Conservation (phyloP, 2,113 vertebrate species). For the Phalacrocorax pelagicus region DNA sequence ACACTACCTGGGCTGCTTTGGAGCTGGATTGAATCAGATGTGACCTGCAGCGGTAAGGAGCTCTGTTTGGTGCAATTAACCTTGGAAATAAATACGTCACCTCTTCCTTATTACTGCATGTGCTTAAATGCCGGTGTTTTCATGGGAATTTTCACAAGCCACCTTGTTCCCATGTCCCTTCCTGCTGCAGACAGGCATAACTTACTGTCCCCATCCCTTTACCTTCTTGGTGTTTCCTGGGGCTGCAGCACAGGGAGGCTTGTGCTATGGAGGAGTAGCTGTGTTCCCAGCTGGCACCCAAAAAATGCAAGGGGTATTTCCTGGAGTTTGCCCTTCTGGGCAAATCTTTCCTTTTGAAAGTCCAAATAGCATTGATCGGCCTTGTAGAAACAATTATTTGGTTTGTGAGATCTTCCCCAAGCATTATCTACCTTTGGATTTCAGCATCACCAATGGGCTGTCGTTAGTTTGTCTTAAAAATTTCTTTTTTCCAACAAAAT, state of each 20-base stretch:
- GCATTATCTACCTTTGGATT: not conserved
- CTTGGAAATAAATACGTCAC: not conserved
- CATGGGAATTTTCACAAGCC: not conserved
- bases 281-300: not conserved
- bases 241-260: not conserved
- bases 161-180: not conserved
- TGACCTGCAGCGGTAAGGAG: not conserved
- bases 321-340: not conserved
- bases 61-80: not conserved
- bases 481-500: not conserved
- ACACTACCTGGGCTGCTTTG: not conserved
- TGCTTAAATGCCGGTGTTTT: not conserved
- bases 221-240: rapidly evolving
- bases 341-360: not conserved
- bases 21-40: not conserved
- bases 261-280: not conserved
- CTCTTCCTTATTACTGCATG: not conserved
- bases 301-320: not conserved
- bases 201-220: not conserved
- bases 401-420: not conserved
- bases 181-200: not conserved
- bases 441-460: not conserved
- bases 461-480: not conserved
- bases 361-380: not conserved
- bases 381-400: not conserved